Conservation (phyloP, 2,888 invertebrate genomes). For the Parnassius glacialis region DNA sequence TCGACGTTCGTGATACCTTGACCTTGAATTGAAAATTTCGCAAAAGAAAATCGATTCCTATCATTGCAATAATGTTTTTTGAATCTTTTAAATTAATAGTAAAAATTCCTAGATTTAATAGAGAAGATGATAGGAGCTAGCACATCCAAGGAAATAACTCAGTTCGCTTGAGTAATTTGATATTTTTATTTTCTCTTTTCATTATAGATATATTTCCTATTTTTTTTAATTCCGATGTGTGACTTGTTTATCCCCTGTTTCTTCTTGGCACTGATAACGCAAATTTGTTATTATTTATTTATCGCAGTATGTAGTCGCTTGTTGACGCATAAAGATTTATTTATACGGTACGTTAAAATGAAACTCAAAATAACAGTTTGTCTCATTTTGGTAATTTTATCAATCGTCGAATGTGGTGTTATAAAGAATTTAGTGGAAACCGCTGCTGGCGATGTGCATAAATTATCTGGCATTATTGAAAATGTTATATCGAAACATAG, state of each 20-base stretch:
- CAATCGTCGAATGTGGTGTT: conserved; percentile 20
- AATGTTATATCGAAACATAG: background rate
- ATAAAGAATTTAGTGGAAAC: conserved; percentile 18
- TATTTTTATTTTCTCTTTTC: too few relatives aligned
- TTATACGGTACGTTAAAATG: background rate
- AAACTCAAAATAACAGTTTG: background rate
- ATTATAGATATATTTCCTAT: too few relatives aligned
- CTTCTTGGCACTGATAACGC: background rate
- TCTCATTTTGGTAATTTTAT: conserved; percentile 13
- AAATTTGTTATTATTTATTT: background rate
- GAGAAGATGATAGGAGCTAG: too few relatives aligned
- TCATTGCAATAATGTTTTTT: too few relatives aligned
- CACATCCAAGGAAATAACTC: too few relatives aligned
- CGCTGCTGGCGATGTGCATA: conserved; percentile 9
- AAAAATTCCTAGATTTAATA: too few relatives aligned
- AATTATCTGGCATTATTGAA: background rate
- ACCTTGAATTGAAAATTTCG: too few relatives aligned
- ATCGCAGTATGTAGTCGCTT: background rate
- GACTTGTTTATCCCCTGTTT: background rate
- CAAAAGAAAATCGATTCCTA: too few relatives aligned
- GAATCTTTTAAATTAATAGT: too few relatives aligned
- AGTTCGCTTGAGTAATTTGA: too few relatives aligned
- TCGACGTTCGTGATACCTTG: too few relatives aligned
- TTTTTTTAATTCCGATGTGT: too few relatives aligned
- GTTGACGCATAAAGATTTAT: background rate